These are phyloP conservation scores for Geopemphigus sp. DNA, from an alignment of 1,140 invertebrate genomes.

Conservation along the genomic window DNA sequence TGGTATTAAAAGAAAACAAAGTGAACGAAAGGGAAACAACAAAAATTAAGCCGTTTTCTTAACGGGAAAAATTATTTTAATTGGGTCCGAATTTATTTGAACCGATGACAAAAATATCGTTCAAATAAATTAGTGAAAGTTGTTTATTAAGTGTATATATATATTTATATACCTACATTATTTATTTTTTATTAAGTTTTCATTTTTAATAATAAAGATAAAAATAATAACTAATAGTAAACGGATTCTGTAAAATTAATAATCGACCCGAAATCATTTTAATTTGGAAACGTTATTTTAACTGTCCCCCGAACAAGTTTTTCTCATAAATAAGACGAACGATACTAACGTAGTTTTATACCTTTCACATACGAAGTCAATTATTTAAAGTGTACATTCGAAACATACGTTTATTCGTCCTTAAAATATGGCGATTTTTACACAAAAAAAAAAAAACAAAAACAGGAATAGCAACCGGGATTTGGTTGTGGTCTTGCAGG, in stretches of 20 bases:
- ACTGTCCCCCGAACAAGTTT: background rate
- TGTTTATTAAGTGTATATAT: background rate
- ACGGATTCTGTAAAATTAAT: background rate
- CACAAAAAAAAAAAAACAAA: constrained; percentile 23
- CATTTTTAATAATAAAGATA: background rate
- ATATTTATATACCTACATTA: no score
- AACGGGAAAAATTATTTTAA: constrained; percentile 18
- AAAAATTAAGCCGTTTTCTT: constrained; percentile 39
- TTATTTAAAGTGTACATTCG: constrained; percentile 14
- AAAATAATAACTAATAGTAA: background rate
- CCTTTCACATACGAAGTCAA: background rate
- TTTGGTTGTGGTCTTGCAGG: constrained; percentile 27
- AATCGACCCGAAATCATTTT: no score
- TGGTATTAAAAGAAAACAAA: constrained; percentile 26
- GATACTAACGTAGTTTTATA: background rate
- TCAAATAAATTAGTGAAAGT: background rate
- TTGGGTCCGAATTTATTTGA: constrained; percentile 29
- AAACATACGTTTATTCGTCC: constrained; percentile 17
- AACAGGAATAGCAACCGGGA: background rate
- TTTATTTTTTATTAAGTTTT: no score
- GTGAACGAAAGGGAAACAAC: background rate
- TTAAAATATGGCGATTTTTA: background rate
- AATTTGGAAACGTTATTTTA: no score
- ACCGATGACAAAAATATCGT: background rate
- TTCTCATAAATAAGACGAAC: background rate